phyloP scores from a whole-genome alignment of 2,113 vertebrate genomes.

The Heptranchias perlo region DNA sequence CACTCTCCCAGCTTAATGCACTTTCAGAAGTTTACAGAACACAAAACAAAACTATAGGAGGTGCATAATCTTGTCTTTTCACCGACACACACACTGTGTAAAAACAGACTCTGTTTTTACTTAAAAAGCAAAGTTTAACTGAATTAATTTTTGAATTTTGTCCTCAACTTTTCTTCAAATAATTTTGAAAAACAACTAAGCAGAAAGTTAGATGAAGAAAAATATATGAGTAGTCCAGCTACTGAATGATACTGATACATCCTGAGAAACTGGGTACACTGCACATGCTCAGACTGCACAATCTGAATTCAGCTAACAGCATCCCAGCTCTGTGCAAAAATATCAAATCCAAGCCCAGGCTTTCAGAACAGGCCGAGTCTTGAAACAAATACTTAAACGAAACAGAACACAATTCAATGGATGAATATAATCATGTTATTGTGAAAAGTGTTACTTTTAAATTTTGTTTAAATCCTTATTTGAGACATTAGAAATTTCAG shows the following conservation, averaged over 20 bases:
- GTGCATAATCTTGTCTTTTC: neutral
- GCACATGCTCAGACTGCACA: neutral
- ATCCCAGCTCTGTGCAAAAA: neutral
- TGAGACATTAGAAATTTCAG: neutral
- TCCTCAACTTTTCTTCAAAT: neutral
- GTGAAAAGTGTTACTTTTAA: neutral
- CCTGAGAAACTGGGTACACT: neutral
- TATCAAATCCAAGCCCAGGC: neutral
- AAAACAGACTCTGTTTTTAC: neutral
- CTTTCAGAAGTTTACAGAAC: neutral
- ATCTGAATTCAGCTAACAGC: neutral
- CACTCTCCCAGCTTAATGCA: neutral
- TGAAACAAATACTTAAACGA: neutral
- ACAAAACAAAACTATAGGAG: neutral
- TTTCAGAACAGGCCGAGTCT: no score
- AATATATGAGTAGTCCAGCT: neutral
- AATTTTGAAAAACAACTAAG: no score
- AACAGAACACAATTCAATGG: neutral
- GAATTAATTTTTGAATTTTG: neutral
- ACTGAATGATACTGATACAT: neutral
- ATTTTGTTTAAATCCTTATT: neutral
- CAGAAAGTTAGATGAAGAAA: neutral
- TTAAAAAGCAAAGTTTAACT: neutral
- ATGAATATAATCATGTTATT: neutral
- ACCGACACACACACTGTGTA: neutral